These are phyloP conservation scores for Lochmaea capreae DNA, from an alignment of 2,888 invertebrate species.

Conservation along the genomic window DNA sequence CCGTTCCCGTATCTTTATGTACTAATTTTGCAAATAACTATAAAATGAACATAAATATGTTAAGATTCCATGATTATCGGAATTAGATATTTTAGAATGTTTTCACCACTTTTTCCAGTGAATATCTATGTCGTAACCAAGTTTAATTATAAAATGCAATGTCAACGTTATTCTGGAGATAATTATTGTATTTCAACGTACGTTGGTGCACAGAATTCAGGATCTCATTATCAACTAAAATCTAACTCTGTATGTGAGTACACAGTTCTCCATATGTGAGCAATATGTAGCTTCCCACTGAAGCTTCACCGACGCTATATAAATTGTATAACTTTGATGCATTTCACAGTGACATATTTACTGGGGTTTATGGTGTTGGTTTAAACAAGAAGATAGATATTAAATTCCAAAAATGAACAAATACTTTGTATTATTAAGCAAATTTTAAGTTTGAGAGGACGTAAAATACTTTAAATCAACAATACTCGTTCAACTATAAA, in stretches of 20 bases:
- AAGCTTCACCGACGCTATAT: background rate
- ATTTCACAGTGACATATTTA: background rate
- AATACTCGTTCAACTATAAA: no score
- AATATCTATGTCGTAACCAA: background rate
- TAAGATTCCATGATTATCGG: no score
- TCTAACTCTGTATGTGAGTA: background rate
- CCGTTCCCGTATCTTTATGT: no score
- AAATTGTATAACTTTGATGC: background rate
- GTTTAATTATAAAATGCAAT: conserved; percentile 1
- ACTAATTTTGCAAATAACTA: no score
- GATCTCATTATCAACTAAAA: conserved; percentile 13
- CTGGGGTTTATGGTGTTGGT: background rate
- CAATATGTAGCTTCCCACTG: conserved; percentile 10
- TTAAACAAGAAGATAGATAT: background rate
- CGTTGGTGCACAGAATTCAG: conserved; percentile 2
- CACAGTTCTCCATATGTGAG: background rate
- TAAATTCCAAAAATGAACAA: background rate
- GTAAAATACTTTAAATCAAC: no score
- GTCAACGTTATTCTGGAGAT: conserved; percentile 1
- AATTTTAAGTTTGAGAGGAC: background rate
- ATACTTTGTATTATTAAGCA: background rate
- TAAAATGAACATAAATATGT: no score
- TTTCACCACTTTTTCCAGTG: background rate
- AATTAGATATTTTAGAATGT: no score
- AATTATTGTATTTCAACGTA: conserved; percentile 13